Evolutionary conservation across 23 tunicate genomes (phyloP), one percentile per base, ranked within the genome.

Genomic region (Trididemnum clinides): DNA sequence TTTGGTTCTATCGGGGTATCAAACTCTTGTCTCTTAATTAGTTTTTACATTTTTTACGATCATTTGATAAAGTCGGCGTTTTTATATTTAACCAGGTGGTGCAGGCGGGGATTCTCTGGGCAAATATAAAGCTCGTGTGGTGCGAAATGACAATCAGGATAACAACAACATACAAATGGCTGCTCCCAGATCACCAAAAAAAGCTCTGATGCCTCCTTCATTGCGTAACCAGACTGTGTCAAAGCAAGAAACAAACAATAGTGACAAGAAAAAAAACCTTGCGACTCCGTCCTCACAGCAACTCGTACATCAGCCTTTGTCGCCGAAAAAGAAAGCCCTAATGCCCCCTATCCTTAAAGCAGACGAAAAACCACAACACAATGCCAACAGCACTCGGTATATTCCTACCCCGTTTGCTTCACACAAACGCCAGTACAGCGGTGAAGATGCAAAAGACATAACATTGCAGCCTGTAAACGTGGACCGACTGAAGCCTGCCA

Each of bases 301-400:
- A 12, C 25, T 57, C 15, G 18, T 29, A 27, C 4, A 37, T 15
- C 54, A 37, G 29, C 80, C 80, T 23, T 19, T 39, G 3, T 37
- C 80, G 1, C 39, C 72, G 21, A 80, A 80, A 50, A 87, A 87
- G 59, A 80, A 87, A 44, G 57, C 91, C 26, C 70, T 87, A 1
- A 51, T 87, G 33, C 91, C 91, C 6, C 85, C 91, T 33, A 32
- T 31, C 1, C 28, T 70, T 15, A 79, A 72, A 34, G 49, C 26
- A 2, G 85, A 85, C 10, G 12, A 4, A 26, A 44, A 74, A 39
- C 5, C 30, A n/a, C 18, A 57, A 4, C 3, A 12, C 18, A 28
- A 74, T 6, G 2, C 23, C 2, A 15, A 1, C 57, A 28, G 80
- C 6, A 25, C 6, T 5, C 6, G 5, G 6, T 18, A 28, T 6